phyloP scores from a whole-genome alignment of 1,140 invertebrate species.

The Ostrea edulis region DNA sequence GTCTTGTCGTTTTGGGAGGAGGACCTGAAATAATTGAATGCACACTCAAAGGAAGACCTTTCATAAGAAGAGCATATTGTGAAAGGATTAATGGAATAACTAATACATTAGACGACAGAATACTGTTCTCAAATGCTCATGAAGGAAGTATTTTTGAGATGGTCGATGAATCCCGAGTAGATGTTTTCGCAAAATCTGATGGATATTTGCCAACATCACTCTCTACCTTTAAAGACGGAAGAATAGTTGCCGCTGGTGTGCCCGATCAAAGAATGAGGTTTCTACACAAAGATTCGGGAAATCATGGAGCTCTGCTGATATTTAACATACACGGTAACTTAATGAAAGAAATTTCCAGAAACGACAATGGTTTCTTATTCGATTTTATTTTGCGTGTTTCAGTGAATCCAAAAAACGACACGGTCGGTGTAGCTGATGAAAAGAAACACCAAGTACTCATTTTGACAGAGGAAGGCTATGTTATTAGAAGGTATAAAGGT shows the following conservation, averaged over 20 bases:
- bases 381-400: background rate
- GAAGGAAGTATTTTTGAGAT: background rate
- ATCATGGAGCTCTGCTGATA: background rate
- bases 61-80: background rate
- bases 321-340: background rate
- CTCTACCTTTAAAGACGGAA: background rate
- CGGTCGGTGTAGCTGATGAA: constrained; percentile 30
- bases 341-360: background rate
- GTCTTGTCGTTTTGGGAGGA: background rate
- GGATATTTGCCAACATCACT: background rate
- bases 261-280: background rate
- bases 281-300: background rate
- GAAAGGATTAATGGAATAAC: background rate
- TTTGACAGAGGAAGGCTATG: background rate
- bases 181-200: background rate
- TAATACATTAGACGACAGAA: background rate
- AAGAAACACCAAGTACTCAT: background rate
- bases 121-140: background rate
- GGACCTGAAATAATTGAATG: background rate
- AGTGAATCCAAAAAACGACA: constrained; percentile 26
- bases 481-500: constrained; percentile 40
- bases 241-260: background rate
- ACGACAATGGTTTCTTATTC: background rate
- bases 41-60: background rate
- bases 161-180: background rate